phyloP scores from a whole-genome alignment of 2,888 invertebrate genomes.

The Coecobrya sp. region DNA sequence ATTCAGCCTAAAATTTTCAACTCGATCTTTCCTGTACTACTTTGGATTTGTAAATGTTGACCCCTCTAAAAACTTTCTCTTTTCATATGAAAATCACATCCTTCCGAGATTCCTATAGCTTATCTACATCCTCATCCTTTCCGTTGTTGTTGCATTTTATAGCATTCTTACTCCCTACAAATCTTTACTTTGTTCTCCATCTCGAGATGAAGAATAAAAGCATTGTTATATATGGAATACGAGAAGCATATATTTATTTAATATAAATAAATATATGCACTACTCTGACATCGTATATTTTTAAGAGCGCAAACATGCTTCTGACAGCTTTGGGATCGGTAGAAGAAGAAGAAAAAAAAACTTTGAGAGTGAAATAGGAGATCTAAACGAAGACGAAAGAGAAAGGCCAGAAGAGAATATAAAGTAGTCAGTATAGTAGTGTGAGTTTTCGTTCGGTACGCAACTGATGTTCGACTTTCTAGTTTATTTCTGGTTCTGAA shows the following conservation, averaged over 20 bases:
- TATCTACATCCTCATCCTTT: not conserved
- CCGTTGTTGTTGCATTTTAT: slow-evolving; percentile 38
- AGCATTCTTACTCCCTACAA: not conserved
- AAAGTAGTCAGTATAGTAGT: slow-evolving; percentile 48
- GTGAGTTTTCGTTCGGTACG: slow-evolving; percentile 5
- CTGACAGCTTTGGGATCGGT: slow-evolving; percentile 69
- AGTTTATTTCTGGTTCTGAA: not conserved
- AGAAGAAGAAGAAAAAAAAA: too few species aligned
- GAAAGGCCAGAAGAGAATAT: slow-evolving; percentile 60
- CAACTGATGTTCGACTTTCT: not conserved
- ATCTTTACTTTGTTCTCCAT: slow-evolving; percentile 12
- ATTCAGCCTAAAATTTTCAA: not conserved
- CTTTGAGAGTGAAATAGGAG: slow-evolving; percentile 23
- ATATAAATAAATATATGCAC: too few species aligned
- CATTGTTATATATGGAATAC: slow-evolving; percentile 22
- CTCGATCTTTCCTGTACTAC: not conserved
- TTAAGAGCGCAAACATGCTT: slow-evolving; percentile 46
- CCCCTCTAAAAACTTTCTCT: slow-evolving; percentile 60
- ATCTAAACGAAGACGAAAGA: slow-evolving; percentile 39
- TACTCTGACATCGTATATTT: slow-evolving; percentile 12
- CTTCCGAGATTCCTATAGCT: not conserved
- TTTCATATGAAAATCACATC: slow-evolving; percentile 70
- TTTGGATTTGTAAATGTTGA: slow-evolving; percentile 32
- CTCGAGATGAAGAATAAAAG: not conserved
- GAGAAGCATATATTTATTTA: not conserved